phyloP scores from a whole-genome alignment of 2,113 vertebrate genomes.

The Microcebus tavaratra region DNA sequence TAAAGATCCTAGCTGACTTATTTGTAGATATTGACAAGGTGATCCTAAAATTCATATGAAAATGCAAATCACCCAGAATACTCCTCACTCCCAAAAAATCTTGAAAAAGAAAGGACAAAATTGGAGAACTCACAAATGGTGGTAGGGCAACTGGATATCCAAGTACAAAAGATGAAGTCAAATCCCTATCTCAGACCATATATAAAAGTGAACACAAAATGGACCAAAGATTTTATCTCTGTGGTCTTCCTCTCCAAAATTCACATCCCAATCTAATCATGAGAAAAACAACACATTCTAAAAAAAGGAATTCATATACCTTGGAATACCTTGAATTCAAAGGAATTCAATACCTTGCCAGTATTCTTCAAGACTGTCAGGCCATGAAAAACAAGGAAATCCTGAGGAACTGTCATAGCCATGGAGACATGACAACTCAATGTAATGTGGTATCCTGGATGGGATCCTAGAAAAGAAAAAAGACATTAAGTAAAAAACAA shows the following conservation, averaged over 20 bases:
- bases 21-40: neutral
- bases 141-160: neutral
- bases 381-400: neutral
- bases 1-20: neutral
- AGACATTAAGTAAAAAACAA: neutral
- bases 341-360: neutral
- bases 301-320: neutral
- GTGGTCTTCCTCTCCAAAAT: neutral
- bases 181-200: neutral
- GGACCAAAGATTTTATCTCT: neutral
- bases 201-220: neutral
- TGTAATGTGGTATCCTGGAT: neutral
- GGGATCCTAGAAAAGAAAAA: neutral
- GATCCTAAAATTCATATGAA: conserved; percentile 29
- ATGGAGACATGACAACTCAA: neutral
- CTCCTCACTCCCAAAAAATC: neutral
- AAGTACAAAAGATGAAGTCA: neutral
- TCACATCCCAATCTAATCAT: neutral
- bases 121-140: neutral
- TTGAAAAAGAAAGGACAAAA: neutral
- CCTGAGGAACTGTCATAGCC: neutral
- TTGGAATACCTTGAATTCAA: neutral
- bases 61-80: conserved; percentile 52
- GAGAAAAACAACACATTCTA: neutral
- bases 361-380: neutral